Base-by-base conservation (phyloP, 2,888 invertebrate species). In the Cryptosula pallasiana region DNA sequence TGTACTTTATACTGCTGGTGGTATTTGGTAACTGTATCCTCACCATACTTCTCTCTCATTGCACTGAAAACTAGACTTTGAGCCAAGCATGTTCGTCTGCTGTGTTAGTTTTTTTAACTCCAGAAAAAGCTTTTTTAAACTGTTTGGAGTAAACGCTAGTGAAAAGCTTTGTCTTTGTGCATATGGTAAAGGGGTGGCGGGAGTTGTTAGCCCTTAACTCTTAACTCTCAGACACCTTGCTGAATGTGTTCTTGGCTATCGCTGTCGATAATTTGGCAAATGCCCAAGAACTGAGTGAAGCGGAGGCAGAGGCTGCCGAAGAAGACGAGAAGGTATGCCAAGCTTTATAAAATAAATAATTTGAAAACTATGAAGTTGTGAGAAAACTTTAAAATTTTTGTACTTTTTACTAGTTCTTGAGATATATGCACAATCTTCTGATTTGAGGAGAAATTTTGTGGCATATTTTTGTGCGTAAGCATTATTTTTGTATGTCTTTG, bases 211-310 rank as follows among this genome's bases (percentile, higher is more conserved):
- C n/a, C n/a, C n/a, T n/a, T n/a, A n/a, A n/a, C n/a, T n/a, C n/a
- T n/a, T n/a, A n/a, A n/a, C n/a, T n/a, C n/a, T 20, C 74, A 88
- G 88, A 99, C 88, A 99, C 99, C 76, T 90, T 99, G 88, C 91
- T 99, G 84, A 99, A 99, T 88, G 99, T 99, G 86, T 99, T 99
- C 92, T 95, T 99, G 94, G 99, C 99, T 89, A 99, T 99, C 91
- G 99, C 99, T 88, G 99, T 88, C 83, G 99, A 99, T 89, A 99
- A 99, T 88, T 91, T 99, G 89, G 98, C 99, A 81, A 99, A 99
- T 86, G 99, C 99, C 79, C 93, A 96, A 88, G 99, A 99, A 88
- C 89, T 99, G 82, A 99, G 99, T 81, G 98, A 98, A 81, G 98
- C 99, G 88, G 98, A 84, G 72, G 97, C 98, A 87, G 94, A 95